Base-by-base conservation (phyloP, 2,113 vertebrate genomes). In the Malurus cyaneus region DNA sequence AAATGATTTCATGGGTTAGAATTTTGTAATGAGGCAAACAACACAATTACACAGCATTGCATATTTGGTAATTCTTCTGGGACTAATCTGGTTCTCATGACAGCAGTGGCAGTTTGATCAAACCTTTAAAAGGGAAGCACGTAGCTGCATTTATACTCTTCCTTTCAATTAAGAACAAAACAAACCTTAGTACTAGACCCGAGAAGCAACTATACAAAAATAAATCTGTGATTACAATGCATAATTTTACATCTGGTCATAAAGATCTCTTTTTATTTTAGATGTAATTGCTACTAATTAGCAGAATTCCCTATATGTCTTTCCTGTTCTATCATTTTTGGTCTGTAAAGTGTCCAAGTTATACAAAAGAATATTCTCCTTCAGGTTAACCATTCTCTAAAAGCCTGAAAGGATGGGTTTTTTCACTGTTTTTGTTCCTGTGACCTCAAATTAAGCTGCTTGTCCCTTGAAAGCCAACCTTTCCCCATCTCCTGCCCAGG, bases 1-100 rank as follows among this genome's bases (percentile, higher is more conserved):
- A 93, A 83, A 96, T 70, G 72, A 91, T 95, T 97, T 94, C 83
- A 86, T 92, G 89, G 64, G 88, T 88, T 93, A 96, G 92, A 76
- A 69, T 97, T 97, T 96, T 95, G 56, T 95, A 97, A 94, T 88
- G 91, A 93, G 86, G 80, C 85, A 96, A 95, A 94, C 86, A 95
- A 73, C 80, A 93, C 73, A 90, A 93, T 96, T 94, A 87, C 79
- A 95, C 84, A 82, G 74, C 4, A 0, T 91, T 95, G 96, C 86
- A 85, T 69, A 71, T 83, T 64, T n/a, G 41, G 52, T 84, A 92
- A 86, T 76, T 96, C 95, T 92, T 92, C 80, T 91, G 92, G 86
- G 93, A 90, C 36, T 81, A 92, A 96, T 95, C 90, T 57, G 49
- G 53, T 42, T 86, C 46, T 78, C 72, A 34, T 88, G 92, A 90